A percentile compares a stretch with the other conserved stretches of the same genome.
Conservation (phyloP, 2,888 invertebrate genomes). For the Sinohyriopsis cumingii region DNA sequence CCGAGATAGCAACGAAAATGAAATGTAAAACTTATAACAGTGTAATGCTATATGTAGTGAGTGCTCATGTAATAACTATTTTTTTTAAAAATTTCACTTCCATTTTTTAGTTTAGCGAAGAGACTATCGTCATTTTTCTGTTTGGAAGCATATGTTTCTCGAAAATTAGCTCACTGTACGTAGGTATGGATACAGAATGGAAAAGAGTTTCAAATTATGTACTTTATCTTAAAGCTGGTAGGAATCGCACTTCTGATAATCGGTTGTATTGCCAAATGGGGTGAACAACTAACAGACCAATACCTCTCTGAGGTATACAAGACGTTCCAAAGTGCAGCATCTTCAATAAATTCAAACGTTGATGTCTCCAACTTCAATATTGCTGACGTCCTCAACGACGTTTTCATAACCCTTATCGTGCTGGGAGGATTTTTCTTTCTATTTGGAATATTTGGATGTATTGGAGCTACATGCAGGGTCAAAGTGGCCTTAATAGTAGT, state of each 20-base stretch:
- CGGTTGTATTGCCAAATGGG: conserved; percentile 23
- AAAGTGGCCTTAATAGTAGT: conserved; percentile 51
- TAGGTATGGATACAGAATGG: too few relatives aligned
- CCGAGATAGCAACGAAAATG: too few relatives aligned
- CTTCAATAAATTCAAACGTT: conserved; percentile 17
- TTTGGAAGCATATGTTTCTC: too few relatives aligned
- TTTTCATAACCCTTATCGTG: conserved; percentile 55
- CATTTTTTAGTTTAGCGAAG: too few relatives aligned
- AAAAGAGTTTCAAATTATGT: too few relatives aligned
- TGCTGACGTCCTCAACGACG: conserved; percentile 48
- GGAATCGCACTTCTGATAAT: conserved; percentile 16
- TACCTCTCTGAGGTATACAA: conserved; percentile 22
- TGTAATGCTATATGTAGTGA: too few relatives aligned
- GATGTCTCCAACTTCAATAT: conserved; percentile 46
- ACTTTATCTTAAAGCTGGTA: conserved; percentile 8
- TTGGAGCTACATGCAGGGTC: conserved; percentile 59
- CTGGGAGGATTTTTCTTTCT: conserved; percentile 59
- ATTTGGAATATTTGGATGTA: conserved; percentile 54
- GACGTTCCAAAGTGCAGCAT: conserved; percentile 15
- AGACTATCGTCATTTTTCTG: too few relatives aligned
- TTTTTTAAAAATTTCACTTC: too few relatives aligned
- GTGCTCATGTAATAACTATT: too few relatives aligned
- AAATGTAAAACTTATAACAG: too few relatives aligned
- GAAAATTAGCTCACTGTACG: too few relatives aligned
- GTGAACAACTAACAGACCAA: conserved; percentile 24